Evolutionary conservation across 2,888 invertebrate genomes (phyloP).

Genomic region (Eustalomyia histrio): DNA sequence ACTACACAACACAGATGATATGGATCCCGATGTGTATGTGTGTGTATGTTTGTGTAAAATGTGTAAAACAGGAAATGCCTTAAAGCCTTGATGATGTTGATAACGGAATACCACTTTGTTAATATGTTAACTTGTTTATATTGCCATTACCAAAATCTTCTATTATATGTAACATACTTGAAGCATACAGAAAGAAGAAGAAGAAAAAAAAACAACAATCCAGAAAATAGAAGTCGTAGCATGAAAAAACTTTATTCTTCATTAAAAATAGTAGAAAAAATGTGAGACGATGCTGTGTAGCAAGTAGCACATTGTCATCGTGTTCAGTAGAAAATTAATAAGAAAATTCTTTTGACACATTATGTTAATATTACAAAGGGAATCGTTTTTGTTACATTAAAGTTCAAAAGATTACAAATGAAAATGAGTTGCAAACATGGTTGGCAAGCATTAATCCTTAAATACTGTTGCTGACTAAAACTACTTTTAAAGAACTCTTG

Average conservation of each 20-base stretch:
- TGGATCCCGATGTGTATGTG: neutral
- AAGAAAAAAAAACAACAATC: no score
- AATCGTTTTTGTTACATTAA: constrained; percentile 25
- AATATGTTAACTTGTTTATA: constrained; percentile 59
- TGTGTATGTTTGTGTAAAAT: neutral
- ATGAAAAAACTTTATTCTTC: neutral
- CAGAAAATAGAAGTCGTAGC: neutral
- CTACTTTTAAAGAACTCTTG: no score
- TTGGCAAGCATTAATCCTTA: no score
- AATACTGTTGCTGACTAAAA: no score
- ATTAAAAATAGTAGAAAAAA: neutral
- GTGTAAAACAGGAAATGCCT: constrained; percentile 33
- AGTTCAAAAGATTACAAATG: constrained; percentile 27
- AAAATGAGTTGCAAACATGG: constrained; percentile 31
- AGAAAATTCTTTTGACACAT: constrained; percentile 63
- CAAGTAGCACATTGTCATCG: no score
- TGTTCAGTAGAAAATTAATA: constrained; percentile 56
- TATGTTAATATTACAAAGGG: constrained; percentile 58
- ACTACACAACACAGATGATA: neutral
- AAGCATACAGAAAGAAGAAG: no score
- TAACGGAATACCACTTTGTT: constrained; percentile 47
- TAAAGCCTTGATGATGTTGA: constrained; percentile 38
- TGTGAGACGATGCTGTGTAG: constrained; percentile 14
- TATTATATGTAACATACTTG: constrained; percentile 24
- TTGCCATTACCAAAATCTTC: constrained; percentile 55